Evolutionary conservation across 2,888 invertebrate genomes (phyloP), one percentile per base, ranked within the genome.

Genomic region (Trichogramma evanescens): DNA sequence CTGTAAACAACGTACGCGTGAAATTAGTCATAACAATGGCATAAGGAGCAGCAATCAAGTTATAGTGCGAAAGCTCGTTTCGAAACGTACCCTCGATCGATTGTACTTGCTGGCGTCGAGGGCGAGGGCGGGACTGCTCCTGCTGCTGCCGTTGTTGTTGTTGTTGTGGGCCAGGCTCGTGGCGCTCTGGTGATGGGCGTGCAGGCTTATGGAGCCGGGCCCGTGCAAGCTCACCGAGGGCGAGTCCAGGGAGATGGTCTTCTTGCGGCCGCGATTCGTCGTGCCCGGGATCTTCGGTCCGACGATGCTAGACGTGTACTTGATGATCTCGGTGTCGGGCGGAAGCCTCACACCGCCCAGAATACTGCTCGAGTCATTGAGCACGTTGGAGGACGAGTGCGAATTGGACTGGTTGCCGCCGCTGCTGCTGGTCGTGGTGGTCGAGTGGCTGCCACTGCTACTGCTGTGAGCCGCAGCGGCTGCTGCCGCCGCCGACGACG

Each of bases 281-380:
- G 89, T 88, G 63, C 92, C 91, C 9, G 90, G 89, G 66, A 89
- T 84, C 84, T 92, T 92, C 60, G 91, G 91, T 63, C 92, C 92
- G 68, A 90, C 89, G 72, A 92, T 85, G 62, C 91, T 91, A 67
- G 91, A 91, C 67, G 92, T 92, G 77, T 92, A 92, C 79, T 92
- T 92, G 74, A 93, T 92, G 66, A 92, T 92, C 81, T 93, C 92
- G 51, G 92, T 93, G 74, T 92, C 92, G 46, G 92, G 92, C 66
- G 92, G 92, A 70, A 93, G 80, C 64, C 92, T 84, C 54, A 92
- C 91, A 45, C 89, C 89, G 63, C 91, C 91, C 74, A 91, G 80
- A 75, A 92, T 86, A 71, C 91, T 89, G 67, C 89, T 86, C 63
- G 90, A 89, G 80, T 91, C 91, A 80, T 89, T 91, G 81, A 26